Conservation (phyloP, 2,888 invertebrate species). For the Pammene aurita region DNA sequence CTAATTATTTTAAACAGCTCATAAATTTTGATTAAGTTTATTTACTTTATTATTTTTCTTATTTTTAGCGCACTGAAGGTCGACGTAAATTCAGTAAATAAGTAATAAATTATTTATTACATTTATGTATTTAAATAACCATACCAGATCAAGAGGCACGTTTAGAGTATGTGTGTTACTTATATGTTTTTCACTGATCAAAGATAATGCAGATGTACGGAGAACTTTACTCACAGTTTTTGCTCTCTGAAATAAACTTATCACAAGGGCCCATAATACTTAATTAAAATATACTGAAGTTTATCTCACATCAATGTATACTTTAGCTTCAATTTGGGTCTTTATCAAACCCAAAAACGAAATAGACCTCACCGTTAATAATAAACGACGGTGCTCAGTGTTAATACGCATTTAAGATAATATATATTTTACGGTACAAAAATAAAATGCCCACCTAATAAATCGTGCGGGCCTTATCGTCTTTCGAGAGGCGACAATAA, state of each 20-base stretch:
- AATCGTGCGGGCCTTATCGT: conserved; percentile 77
- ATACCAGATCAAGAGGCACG: no score
- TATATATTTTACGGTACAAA: conserved; percentile 79
- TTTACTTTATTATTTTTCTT: conserved; percentile 50
- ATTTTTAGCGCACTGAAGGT: conserved; percentile 32
- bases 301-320: conserved; percentile 12
- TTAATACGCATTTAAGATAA: conserved; percentile 83
- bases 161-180: no score
- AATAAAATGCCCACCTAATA: conserved; percentile 80
- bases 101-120: conserved; percentile 22
- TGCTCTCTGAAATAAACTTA: background rate
- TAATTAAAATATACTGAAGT: conserved; percentile 11
- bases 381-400: conserved; percentile 75
- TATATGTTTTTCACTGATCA: background rate
- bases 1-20: conserved; percentile 75
- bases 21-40: conserved; percentile 54
- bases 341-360: conserved; percentile 40
- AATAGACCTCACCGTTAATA: conserved; percentile 61
- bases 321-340: conserved; percentile 23
- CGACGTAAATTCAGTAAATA: conserved; percentile 26
- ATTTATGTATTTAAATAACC: conserved; percentile 12
- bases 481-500: conserved; percentile 74
- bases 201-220: no score
- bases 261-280: background rate
- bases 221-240: no score